Evolutionary conservation across 1,140 invertebrate species (phyloP).

Genomic region (Vollenhovia emeryi): DNA sequence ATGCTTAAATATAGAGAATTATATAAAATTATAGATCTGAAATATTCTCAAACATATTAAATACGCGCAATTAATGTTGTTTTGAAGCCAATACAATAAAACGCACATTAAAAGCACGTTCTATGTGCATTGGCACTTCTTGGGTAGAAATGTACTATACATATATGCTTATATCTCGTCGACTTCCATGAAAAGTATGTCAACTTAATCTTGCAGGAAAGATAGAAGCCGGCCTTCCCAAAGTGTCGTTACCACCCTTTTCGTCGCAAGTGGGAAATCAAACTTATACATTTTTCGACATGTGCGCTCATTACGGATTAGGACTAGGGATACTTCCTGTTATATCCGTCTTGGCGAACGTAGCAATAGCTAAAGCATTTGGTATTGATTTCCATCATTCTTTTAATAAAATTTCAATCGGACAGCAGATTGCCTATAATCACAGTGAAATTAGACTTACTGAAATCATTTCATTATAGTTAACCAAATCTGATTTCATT

Average conservation of each 20-base stretch:
- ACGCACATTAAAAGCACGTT: no score
- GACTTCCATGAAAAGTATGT: no score
- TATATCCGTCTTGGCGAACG: slow-evolving; percentile 90
- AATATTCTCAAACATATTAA: no score
- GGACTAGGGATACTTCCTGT: slow-evolving; percentile 90
- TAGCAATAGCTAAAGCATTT: slow-evolving; percentile 93
- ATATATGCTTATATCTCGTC: background rate
- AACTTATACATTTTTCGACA: slow-evolving; percentile 86
- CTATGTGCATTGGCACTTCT: no score
- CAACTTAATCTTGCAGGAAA: slow-evolving; percentile 82
- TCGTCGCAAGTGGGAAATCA: slow-evolving; percentile 85
- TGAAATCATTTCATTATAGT: background rate
- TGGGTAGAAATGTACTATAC: background rate
- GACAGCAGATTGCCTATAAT: background rate
- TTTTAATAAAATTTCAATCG: background rate
- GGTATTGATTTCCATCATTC: slow-evolving; percentile 80
- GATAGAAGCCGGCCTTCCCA: slow-evolving; percentile 88
- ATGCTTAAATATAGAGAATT: no score
- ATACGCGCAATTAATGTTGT: no score
- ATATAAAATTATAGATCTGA: no score
- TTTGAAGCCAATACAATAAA: no score
- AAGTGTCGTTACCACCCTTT: slow-evolving; percentile 86
- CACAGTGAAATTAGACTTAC: background rate
- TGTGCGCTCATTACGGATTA: slow-evolving; percentile 88
- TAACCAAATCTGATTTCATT: background rate